Evolutionary conservation across 2,797 vertebrate genomes (phyloP).

Genomic region (Phataginus tetradactyla): DNA sequence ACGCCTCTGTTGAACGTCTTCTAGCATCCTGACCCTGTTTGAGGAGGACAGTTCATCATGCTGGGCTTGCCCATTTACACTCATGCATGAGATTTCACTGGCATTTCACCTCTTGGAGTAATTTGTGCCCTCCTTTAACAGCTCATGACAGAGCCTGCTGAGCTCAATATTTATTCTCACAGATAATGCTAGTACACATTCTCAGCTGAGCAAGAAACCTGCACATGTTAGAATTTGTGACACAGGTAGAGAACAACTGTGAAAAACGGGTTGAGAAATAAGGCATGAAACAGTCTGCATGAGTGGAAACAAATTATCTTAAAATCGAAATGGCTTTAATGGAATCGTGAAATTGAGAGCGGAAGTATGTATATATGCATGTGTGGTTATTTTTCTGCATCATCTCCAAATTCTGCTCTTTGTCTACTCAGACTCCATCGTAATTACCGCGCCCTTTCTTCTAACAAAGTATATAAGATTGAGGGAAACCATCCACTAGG

Average conservation of each 20-base stretch:
- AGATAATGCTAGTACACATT: not conserved
- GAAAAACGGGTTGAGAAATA: not conserved
- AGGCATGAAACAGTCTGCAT: not conserved
- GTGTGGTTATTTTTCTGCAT: not conserved
- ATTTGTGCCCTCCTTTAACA: not conserved
- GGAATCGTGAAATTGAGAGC: not conserved
- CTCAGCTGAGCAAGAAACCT: not conserved
- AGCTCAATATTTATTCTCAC: not conserved
- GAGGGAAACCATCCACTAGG: not conserved
- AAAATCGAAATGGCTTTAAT: not conserved
- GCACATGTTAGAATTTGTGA: not conserved
- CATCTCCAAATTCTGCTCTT: not conserved
- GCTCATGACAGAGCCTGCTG: not conserved
- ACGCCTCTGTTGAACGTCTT: not conserved
- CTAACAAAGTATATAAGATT: not conserved
- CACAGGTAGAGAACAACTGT: not conserved
- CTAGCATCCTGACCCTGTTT: not conserved
- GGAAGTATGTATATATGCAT: not conserved
- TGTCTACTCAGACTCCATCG: not conserved
- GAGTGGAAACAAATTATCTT: not conserved
- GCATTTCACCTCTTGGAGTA: not conserved
- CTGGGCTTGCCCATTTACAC: not conserved
- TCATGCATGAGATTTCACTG: not conserved
- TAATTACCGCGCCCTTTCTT: not conserved
- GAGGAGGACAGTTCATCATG: not conserved